Base-by-base conservation (phyloP, 2,888 invertebrate species). In the Leptura quadrifasciata region DNA sequence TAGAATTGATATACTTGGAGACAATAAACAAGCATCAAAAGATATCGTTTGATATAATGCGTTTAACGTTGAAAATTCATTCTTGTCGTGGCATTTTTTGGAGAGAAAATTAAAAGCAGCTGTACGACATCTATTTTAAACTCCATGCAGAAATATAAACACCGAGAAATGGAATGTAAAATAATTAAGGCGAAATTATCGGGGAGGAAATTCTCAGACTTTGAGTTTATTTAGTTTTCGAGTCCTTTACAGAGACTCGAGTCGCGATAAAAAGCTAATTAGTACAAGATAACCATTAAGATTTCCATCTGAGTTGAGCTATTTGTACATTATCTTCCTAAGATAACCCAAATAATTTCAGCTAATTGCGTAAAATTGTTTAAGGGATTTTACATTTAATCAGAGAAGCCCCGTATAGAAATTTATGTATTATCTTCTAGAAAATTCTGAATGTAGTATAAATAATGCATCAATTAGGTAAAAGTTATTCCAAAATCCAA, bases 291-390 rank as follows among this genome's bases (percentile, higher is more conserved):
- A 61, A 18, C 27, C 60, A 31, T 61, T 61, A 31, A 61, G 31
- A 31, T 61, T 58, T 58, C 57, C 57, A 58, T 58, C 31, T 61
- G n/a, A 61, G 31, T 31, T 27, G 17, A 61, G 31, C 31, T n/a
- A 9, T 61, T 61, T 27, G 60, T 61, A 31, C 60, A 54, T 70
- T 57, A 24, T 35, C 57, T 31, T 27, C 35, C 27, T 69, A 67
- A 57, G 15, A 31, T 76, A 20, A 65, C 67, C 74, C 79, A 81
- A 35, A 78, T 80, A 52, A 83, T 64, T 39, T 27, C 27, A n/a
- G 27, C 21, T 21, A 58, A 58, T 58, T 58, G 47, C 47, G 15
- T 47, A 12, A 47, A 47, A n/a, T 47, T 47, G 15, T 39, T 39
- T 15, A 12, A 10, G 39, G 10, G 39, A 12, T 39, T 6, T 39